Conservation (phyloP, 2,113 vertebrate species). For the Arvicanthis niloticus region DNA sequence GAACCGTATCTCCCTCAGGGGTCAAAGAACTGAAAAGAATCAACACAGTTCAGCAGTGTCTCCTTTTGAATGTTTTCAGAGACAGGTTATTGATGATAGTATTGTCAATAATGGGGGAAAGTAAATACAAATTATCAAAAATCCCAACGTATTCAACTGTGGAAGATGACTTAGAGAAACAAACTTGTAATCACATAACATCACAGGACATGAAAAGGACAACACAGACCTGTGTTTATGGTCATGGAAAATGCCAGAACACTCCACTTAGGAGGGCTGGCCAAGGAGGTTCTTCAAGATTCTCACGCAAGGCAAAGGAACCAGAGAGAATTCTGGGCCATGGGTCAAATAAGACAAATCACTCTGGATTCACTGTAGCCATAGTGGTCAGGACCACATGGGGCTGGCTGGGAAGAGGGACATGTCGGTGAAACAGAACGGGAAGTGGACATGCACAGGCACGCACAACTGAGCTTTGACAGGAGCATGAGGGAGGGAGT, state of each 20-base stretch:
- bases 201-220: conserved; percentile 3
- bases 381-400: neutral
- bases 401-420: neutral
- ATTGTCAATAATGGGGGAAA: neutral
- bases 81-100: neutral
- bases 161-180: neutral
- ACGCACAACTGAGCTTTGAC: neutral
- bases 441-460: neutral
- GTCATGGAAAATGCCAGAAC: neutral
- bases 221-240: neutral
- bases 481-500: neutral
- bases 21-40: conserved; percentile 9
- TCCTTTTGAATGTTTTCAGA: conserved; percentile 35
- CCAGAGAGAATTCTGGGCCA: neutral
- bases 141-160: neutral
- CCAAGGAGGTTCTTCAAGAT: neutral
- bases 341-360: neutral
- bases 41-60: neutral
- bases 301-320: conserved; percentile 3
- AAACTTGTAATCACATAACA: neutral
- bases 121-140: neutral
- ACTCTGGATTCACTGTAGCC: neutral
- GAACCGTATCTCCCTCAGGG: neutral
- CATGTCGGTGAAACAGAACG: neutral
- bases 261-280: neutral